Conservation (phyloP, 2,797 vertebrate genomes). For the Sarcophilus harrisii region DNA sequence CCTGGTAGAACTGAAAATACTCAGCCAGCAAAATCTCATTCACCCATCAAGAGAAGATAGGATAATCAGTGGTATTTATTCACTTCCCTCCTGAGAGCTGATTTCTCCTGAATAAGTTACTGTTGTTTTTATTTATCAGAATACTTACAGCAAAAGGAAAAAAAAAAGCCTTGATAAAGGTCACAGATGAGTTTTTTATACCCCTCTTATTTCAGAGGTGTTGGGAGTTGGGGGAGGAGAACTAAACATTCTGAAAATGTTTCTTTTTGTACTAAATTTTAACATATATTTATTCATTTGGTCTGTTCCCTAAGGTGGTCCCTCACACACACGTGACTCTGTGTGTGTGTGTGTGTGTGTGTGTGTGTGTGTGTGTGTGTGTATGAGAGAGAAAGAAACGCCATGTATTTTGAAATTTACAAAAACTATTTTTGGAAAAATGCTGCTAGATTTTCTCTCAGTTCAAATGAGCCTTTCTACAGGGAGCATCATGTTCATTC, state of each 20-base stretch:
- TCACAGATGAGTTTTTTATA: conserved; percentile 31
- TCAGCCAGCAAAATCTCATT: neutral
- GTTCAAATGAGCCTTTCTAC: neutral
- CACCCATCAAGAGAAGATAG: neutral
- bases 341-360: too few relatives aligned
- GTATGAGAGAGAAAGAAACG: neutral
- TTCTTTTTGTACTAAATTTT: conserved; percentile 30
- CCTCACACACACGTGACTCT: too few relatives aligned
- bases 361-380: too few relatives aligned
- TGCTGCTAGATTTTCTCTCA: neutral
- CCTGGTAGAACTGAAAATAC: neutral
- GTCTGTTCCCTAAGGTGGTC: neutral
- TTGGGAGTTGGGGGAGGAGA: neutral
- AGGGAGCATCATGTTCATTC: conserved; percentile 8
- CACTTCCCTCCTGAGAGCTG: neutral
- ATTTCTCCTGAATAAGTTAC: conserved; percentile 17
- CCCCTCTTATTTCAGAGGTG: neutral
- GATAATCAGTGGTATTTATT: neutral
- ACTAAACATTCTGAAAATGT: neutral
- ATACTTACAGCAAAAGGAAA: conserved; percentile 39
- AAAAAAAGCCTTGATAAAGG: conserved; percentile 20
- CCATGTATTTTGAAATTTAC: conserved; percentile 2
- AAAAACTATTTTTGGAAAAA: neutral
- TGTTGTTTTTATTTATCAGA: conserved; percentile 41
- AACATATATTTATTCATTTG: neutral